These are phyloP conservation scores for Lithodes maja DNA, from an alignment of 2,888 invertebrate species.

Conservation along the genomic window DNA sequence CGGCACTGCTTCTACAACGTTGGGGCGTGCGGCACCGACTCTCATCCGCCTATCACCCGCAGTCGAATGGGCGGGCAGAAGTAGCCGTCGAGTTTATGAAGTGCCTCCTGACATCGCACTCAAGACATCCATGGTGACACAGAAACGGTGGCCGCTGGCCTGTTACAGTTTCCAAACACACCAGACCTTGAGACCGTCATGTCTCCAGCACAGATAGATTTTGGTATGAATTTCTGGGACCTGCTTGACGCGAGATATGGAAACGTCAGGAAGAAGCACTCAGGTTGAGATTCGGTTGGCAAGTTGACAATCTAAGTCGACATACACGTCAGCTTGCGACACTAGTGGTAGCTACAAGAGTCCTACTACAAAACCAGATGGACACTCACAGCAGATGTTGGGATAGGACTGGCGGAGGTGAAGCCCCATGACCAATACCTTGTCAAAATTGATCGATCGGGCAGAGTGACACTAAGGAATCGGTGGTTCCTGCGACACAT, in stretches of 20 bases:
- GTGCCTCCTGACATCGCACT: conserved; percentile 36
- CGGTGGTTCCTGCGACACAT: conserved; percentile 16
- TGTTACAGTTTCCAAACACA: conserved; percentile 37
- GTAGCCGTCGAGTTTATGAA: conserved; percentile 32
- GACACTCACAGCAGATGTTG: not conserved
- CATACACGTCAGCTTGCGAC: not conserved
- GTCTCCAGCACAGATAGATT: conserved; percentile 36
- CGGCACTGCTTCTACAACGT: not conserved
- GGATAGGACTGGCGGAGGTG: not conserved
- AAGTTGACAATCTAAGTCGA: conserved; percentile 8
- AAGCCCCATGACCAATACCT: conserved; percentile 32
- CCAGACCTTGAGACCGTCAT: not conserved
- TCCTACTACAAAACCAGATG: not conserved
- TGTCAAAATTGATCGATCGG: conserved; percentile 23
- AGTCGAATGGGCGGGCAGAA: too few relatives aligned
- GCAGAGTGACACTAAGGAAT: conserved; percentile 22
- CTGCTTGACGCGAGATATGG: conserved; percentile 37
- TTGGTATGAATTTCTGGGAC: conserved; percentile 31
- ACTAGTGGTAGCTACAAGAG: not conserved
- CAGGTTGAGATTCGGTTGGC: conserved; percentile 31
- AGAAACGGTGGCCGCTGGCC: conserved; percentile 6
- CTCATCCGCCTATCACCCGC: too few relatives aligned
- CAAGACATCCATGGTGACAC: conserved; percentile 4
- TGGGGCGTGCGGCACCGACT: too few relatives aligned
- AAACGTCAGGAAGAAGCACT: conserved; percentile 16